phyloP scores from a whole-genome alignment of 2,888 invertebrate species.

The Disparrhopalites patrizii region DNA sequence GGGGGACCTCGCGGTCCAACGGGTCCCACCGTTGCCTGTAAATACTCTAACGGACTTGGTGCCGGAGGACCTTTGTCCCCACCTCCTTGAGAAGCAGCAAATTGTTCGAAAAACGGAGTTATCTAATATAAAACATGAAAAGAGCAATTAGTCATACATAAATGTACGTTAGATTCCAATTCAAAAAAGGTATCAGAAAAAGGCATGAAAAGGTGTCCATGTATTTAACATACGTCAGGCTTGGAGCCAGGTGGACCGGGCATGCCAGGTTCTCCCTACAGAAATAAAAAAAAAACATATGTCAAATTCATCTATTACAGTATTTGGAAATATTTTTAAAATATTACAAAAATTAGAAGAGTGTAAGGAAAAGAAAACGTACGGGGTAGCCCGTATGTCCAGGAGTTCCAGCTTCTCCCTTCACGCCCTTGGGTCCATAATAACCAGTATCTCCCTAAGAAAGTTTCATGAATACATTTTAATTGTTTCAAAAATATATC shows the following conservation, averaged over 20 bases:
- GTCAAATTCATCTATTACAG: no score
- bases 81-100: constrained; percentile 62
- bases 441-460: neutral
- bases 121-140: constrained; percentile 55
- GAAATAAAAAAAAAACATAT: no score
- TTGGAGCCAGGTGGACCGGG: constrained; percentile 61
- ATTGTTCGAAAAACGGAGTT: constrained; percentile 69
- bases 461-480: no score
- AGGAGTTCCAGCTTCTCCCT: constrained; percentile 55
- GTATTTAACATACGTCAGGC: constrained; percentile 61
- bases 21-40: constrained; percentile 75
- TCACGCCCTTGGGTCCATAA: constrained; percentile 59
- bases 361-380: no score
- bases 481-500: no score
- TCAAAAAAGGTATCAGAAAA: no score
- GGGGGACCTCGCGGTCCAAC: constrained; percentile 74
- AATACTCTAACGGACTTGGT: constrained; percentile 67
- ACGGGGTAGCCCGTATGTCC: constrained; percentile 49
- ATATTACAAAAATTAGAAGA: no score
- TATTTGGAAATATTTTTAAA: no score
- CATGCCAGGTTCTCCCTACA: constrained; percentile 40
- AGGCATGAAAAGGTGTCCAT: neutral
- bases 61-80: constrained; percentile 70
- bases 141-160: neutral
- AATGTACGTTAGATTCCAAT: neutral